Evolutionary conservation across 1,140 invertebrate genomes (phyloP), one percentile per base, ranked within the genome.

Genomic region (Teleopsis dalmanni): DNA sequence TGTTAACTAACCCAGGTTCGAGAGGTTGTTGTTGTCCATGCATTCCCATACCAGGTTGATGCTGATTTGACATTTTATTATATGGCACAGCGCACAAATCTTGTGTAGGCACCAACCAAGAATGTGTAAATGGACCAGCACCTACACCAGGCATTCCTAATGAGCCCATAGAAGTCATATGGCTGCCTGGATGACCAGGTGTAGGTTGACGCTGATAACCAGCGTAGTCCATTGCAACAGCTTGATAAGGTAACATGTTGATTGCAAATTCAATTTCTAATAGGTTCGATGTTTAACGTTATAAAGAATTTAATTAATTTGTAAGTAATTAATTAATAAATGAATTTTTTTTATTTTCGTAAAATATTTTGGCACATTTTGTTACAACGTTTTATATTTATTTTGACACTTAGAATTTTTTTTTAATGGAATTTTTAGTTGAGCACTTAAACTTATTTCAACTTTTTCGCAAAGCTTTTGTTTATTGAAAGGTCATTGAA

Each of bases 101-200:
- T 79, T 77, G 76, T 58, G 85, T 83, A 78, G 86, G 86, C 84
- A 89, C 86, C 80, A 90, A 88, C 87, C 87, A 91, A 76, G 87
- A 90, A 80, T 90, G 87, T 65, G 85, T 85, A 78, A 89, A 91
- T 62, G 83, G 81, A 62, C 79, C 75, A 31, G 77, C 72, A 62
- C 78, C 75, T 41, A 76, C 72, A 59, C 76, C 70, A 3, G 64
- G 50, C 75, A 76, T 71, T 58, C 79, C 77, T 55, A 76, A 63
- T n/a, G 77, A 73, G 37, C 77, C 77, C 75, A 78, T 76, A 54
- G 74, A 72, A 13, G 52, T 33, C 65, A 68, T 68, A 59, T 73
- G 74, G 51, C 69, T 51, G 53, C 75, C 73, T 49, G 73, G 74
- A 61, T 73, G 71, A 41, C 78, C 77, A 43, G 81, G 81, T 51